Base-by-base conservation (phyloP, 2,113 vertebrate genomes). In the Sebastes schlegelii region DNA sequence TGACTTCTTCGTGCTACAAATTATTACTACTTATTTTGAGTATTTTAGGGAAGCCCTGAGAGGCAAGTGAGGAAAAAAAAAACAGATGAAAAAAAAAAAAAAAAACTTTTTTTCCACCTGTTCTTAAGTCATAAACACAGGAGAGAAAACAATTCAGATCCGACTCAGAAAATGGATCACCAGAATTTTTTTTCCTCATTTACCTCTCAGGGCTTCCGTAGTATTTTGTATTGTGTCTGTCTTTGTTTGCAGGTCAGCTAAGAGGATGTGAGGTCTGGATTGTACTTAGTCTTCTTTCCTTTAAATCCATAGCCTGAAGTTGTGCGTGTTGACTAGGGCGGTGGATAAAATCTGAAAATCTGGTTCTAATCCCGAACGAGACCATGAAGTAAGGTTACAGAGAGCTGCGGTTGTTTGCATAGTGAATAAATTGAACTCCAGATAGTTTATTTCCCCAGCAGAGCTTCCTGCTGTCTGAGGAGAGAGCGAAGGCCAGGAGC, bases 391-490 rank as follows among this genome's bases (percentile, higher is more conserved):
- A 40, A 74, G 52, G 68, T 73, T 26, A 76, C 19, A 77, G 74
- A 79, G 73, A 48, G 26, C 5, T 4, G 2, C n/a, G 66, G 84
- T 42, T 92, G 79, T 90, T 92, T 86, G 85, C 71, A 54, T 58
- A 86, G 73, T 10, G 71, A 87, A 87, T 84, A 68, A 82, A 74
- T 40, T 54, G 57, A 82, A 74, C 49, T 65, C 75, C 74, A 66
- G 88, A 94, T 88, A 42, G 70, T 92, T 92, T 89, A 92, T 92
- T 92, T 90, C 87, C 76, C 79, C 89, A 46, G 45, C 60, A 67
- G 79, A 86, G 76, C 72, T 68, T 63, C 89, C 87, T 81, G 84
- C 82, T 71, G 85, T 77, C 62, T 86, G 69, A 80, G 74, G 79
- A 86, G 65, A 19, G 74, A 82, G 23, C 1, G 45, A 64, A 80